phyloP scores from a whole-genome alignment of 1,140 invertebrate genomes.

The Plectrocnemia conspersa region DNA sequence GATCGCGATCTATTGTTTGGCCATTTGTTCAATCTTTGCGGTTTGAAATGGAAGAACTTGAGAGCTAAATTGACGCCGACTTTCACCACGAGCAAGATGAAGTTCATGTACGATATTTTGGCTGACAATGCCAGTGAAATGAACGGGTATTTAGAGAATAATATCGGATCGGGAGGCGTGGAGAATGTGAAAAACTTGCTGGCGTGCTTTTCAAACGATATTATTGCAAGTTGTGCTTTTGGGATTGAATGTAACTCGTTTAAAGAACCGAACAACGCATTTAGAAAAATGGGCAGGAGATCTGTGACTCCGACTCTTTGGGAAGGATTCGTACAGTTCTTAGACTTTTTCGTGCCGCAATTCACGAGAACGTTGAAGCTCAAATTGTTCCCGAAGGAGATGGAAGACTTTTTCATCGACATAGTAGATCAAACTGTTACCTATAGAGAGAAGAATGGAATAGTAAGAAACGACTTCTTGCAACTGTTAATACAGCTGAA shows the following conservation, averaged over 20 bases:
- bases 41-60: conserved; percentile 47
- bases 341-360: conserved; percentile 42
- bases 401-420: conserved; percentile 50
- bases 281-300: conserved; percentile 43
- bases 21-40: conserved; percentile 48
- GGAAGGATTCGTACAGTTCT: conserved; percentile 41
- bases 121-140: conserved; percentile 41
- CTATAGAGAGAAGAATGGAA: conserved; percentile 44
- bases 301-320: conserved; percentile 39
- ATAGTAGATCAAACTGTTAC: conserved; percentile 53
- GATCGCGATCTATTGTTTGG: conserved; percentile 48
- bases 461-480: conserved; percentile 55
- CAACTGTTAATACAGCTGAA: conserved; percentile 56
- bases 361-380: conserved; percentile 40
- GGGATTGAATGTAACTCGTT: conserved; percentile 57
- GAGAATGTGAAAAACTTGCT: conserved; percentile 55
- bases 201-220: conserved; percentile 57
- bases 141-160: conserved; percentile 34
- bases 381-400: conserved; percentile 38
- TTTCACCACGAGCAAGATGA: conserved; percentile 48
- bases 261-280: conserved; percentile 51
- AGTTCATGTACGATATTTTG: conserved; percentile 47
- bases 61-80: conserved; percentile 46
- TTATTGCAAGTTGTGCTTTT: conserved; percentile 58
- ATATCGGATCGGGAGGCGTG: conserved; percentile 29